A percentile compares a stretch with the other conserved stretches of the same genome.
Conservation (phyloP, 2,888 invertebrate species). For the Agonum fuliginosum region DNA sequence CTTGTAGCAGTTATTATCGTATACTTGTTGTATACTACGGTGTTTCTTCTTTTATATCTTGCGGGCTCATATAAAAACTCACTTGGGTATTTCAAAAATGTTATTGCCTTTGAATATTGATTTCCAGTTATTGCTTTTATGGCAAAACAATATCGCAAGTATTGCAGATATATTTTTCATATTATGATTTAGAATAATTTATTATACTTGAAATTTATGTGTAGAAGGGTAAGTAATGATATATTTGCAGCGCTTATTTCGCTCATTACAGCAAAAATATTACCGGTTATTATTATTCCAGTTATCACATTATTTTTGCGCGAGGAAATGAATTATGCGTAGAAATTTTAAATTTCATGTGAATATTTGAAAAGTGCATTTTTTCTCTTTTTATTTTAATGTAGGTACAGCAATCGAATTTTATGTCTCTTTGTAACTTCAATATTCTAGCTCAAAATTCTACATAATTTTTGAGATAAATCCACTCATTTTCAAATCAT, state of each 20-base stretch:
- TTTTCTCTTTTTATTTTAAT: too few species aligned
- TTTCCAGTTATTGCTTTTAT: constrained; percentile 24
- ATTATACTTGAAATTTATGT: constrained; percentile 6
- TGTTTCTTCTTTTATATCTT: constrained; percentile 25
- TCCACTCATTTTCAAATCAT: too few species aligned
- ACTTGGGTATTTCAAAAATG: constrained; percentile 43
- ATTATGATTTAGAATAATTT: constrained; percentile 20
- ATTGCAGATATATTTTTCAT: constrained; percentile 30
- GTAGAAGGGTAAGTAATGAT: background rate
- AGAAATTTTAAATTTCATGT: background rate
- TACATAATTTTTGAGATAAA: too few species aligned
- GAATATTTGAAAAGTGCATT: background rate
- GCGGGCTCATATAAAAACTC: constrained; percentile 29
- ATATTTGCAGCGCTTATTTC: background rate
- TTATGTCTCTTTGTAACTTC: too few species aligned
- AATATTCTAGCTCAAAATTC: too few species aligned
- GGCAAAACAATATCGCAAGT: constrained; percentile 28
- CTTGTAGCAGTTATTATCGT: constrained; percentile 33
- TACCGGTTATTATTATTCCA: background rate
- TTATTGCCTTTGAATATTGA: constrained; percentile 46
- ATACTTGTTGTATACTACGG: constrained; percentile 1
- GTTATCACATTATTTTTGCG: background rate
- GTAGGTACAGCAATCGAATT: too few species aligned
- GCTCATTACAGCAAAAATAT: constrained; percentile 15
- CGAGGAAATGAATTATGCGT: background rate